These are phyloP conservation scores for Ptychadena robeensis DNA, from an alignment of 2,797 vertebrate species.

Conservation along the genomic window DNA sequence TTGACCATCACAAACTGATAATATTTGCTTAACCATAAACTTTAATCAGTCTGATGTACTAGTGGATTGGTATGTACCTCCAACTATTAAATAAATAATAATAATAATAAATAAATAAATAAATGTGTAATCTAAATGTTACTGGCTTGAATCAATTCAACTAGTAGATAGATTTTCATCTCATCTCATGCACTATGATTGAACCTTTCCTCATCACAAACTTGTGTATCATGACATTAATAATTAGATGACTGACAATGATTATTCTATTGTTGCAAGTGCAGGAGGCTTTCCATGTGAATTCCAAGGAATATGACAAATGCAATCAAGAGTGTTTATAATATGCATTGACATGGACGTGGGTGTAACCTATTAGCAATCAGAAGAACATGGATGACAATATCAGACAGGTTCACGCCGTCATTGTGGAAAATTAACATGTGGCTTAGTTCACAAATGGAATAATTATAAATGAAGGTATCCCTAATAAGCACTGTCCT, in stretches of 20 bases:
- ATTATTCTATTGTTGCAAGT: not conserved
- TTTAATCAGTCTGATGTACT: too few species aligned
- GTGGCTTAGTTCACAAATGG: not conserved
- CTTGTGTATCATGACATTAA: not conserved
- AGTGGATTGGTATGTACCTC: not conserved
- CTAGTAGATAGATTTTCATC: not conserved
- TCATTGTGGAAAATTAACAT: not conserved
- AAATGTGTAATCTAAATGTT: too few species aligned
- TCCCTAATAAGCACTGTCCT: not conserved
- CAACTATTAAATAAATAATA: too few species aligned
- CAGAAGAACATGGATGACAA: not conserved
- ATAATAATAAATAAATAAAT: too few species aligned
- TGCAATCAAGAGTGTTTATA: not conserved
- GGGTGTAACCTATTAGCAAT: not conserved
- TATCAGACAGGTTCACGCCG: not conserved
- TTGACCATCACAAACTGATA: too few species aligned
- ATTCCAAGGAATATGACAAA: conserved; percentile 24
- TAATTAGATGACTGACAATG: not conserved
- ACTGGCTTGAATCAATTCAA: not conserved
- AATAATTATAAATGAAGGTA: not conserved
- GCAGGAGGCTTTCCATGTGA: conserved; percentile 26
- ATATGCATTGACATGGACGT: not conserved
- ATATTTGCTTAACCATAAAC: too few species aligned
- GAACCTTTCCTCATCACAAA: not conserved
- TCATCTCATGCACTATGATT: not conserved